Evolutionary conservation across 2,888 invertebrate species (phyloP).

Genomic region (Mayetiola destructor): DNA sequence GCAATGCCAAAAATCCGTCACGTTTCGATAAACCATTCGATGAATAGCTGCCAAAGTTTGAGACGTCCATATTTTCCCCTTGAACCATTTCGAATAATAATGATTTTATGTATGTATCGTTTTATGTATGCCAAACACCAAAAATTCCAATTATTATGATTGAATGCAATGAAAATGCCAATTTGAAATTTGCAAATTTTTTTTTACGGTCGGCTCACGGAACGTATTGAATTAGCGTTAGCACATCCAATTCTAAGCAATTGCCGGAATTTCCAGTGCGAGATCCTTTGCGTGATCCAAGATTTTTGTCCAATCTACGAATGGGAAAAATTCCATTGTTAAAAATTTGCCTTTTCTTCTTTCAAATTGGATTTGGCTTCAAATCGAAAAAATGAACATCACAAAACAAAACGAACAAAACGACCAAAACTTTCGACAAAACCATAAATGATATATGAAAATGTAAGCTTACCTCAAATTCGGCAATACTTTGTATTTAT

Average conservation of each 20-base stretch:
- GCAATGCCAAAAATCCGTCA: constrained; percentile 1
- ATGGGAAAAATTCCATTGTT: not conserved
- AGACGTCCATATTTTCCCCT: not conserved
- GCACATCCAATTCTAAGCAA: constrained; percentile 32
- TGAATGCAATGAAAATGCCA: not conserved
- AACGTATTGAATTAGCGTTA: constrained; percentile 33
- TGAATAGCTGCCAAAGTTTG: not conserved
- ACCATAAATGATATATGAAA: not conserved
- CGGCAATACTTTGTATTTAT: constrained; percentile 10
- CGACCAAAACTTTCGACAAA: not conserved
- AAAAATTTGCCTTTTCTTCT: not conserved
- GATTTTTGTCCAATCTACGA: constrained; percentile 8
- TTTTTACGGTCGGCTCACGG: constrained; percentile 26
- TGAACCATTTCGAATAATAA: constrained; percentile 15
- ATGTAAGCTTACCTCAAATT: not conserved
- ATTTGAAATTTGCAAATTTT: no score
- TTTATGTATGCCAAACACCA: constrained; percentile 1
- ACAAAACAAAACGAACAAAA: not conserved
- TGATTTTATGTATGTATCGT: no score
- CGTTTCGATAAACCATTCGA: not conserved
- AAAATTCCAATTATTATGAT: not conserved
- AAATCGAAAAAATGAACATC: not conserved
- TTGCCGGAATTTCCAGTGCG: constrained; percentile 34
- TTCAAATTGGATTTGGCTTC: not conserved
- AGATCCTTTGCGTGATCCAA: constrained; percentile 24